Conservation (phyloP, 2,797 vertebrate genomes). For the Coregonus sp. region DNA sequence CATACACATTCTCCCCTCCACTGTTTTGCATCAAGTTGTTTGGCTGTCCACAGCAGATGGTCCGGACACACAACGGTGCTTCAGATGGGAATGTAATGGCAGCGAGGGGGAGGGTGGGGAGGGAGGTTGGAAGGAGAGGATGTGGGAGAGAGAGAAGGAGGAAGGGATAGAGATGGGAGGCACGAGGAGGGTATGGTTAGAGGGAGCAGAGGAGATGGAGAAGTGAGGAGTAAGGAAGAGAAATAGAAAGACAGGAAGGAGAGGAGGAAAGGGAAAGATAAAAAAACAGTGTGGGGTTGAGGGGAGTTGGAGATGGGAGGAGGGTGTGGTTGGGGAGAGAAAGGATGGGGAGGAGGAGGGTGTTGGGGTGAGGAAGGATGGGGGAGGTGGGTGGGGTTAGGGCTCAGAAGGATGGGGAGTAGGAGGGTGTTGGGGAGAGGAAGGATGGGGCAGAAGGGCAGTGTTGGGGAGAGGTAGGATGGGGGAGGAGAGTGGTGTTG, state of each 20-base stretch:
- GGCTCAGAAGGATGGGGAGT: not conserved
- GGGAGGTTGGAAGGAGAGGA: not conserved
- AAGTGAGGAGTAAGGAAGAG: not conserved
- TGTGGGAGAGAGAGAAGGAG: not conserved
- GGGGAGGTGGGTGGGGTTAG: not conserved
- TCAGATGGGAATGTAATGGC: slow-evolving; percentile 53
- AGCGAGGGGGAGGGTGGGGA: slow-evolving; percentile 14
- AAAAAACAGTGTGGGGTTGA: not conserved
- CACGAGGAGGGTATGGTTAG: not conserved
- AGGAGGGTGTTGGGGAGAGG: not conserved
- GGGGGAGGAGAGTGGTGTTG: not conserved
- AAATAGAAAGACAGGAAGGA: not conserved
- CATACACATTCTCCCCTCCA: slow-evolving; percentile 8
- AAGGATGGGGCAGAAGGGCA: not conserved
- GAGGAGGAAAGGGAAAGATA: not conserved
- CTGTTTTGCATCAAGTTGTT: slow-evolving; percentile 48
- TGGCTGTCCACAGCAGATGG: slow-evolving; percentile 66
- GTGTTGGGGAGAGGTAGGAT: not conserved
- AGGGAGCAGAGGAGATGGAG: not conserved
- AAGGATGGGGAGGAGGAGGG: not conserved
- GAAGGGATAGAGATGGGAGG: not conserved
- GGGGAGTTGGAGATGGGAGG: not conserved
- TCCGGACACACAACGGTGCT: slow-evolving; percentile 67
- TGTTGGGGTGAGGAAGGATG: slow-evolving; percentile 28
- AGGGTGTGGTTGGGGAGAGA: not conserved